phyloP scores from a whole-genome alignment of 2,888 invertebrate genomes.

The Anorthoa munda region DNA sequence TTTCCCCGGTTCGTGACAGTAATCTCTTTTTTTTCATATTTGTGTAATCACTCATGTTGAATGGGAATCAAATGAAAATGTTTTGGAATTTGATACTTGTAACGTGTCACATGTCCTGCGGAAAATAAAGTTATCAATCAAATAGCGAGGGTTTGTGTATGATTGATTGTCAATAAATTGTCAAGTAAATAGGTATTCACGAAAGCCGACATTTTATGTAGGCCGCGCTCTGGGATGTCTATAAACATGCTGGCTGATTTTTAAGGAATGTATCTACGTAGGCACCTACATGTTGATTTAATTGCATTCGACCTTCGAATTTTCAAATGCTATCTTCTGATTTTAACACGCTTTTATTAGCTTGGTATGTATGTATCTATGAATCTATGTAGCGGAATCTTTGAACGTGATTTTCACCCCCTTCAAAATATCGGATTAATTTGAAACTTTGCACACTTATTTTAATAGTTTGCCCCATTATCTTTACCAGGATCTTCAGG shows the following conservation, averaged over 20 bases:
- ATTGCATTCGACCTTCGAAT: too few relatives aligned
- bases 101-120: constrained; percentile 10
- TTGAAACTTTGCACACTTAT: too few relatives aligned
- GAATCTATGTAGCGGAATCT: too few relatives aligned
- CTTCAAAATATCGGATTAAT: too few relatives aligned
- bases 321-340: too few relatives aligned
- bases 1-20: constrained; percentile 8
- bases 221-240: background rate
- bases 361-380: too few relatives aligned
- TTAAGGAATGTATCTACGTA: background rate
- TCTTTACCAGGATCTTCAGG: too few relatives aligned
- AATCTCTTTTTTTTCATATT: constrained; percentile 30
- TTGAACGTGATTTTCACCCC: too few relatives aligned
- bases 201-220: background rate
- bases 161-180: constrained; percentile 36
- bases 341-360: too few relatives aligned
- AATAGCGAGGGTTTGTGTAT: constrained; percentile 23
- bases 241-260: background rate
- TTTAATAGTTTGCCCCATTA: too few relatives aligned
- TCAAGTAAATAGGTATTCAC: background rate
- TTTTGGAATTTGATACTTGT: constrained; percentile 42
- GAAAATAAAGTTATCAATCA: constrained; percentile 56
- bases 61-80: constrained; percentile 42
- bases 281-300: too few relatives aligned
- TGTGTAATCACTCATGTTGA: constrained; percentile 49